Evolutionary conservation across 2,888 invertebrate genomes (phyloP), one percentile per base, ranked within the genome.

Genomic region (Drosophila meridionalis): DNA sequence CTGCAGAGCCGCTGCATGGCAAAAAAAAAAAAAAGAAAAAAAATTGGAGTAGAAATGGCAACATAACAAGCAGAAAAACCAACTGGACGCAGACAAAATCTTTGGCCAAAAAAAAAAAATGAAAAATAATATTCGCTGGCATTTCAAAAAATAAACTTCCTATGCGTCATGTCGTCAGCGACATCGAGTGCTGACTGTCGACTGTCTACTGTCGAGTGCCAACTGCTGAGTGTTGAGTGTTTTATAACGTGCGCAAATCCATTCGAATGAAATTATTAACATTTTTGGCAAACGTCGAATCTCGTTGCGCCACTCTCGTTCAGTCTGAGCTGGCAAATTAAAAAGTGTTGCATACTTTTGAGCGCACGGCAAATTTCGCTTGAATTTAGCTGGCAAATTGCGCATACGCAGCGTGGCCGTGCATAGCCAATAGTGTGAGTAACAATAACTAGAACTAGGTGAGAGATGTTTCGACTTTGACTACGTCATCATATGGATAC

Each of bases 181-280:
- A 47, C 68, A 55, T 60, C 56, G 76, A 64, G 69, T 71, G 87
- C 50, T 52, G 85, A 89, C 85, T 89, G 79, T 78, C 20, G 34
- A 52, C 52, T 34, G 52, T 3, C 52, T 3, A 20, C 30, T 36
- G 52, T 20, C 12, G 4, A 34, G 6, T 52, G 32, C 20, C 6
- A 8, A 40, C 5, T 38, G 53, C 4, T 34, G 76, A 63, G 69
- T 68, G 88, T 36, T 60, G 86, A 85, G 88, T 89, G 86, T 85
- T 89, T 85, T 77, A 85, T 85, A 87, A 89, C 80, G 83, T 82
- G 90, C 62, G 75, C 79, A 82, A 85, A 77, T 79, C 71, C 40
- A 56, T 50, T 45, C 69, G 66, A 84, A 85, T 82, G 77, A 82
- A 88, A 87, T 87, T 89, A 85, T 85, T 79, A 69, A 76, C 69